These are phyloP conservation scores for Montipora efflorescens DNA, from an alignment of 64 coral and sea anemone genomes.

Conservation along the genomic window DNA sequence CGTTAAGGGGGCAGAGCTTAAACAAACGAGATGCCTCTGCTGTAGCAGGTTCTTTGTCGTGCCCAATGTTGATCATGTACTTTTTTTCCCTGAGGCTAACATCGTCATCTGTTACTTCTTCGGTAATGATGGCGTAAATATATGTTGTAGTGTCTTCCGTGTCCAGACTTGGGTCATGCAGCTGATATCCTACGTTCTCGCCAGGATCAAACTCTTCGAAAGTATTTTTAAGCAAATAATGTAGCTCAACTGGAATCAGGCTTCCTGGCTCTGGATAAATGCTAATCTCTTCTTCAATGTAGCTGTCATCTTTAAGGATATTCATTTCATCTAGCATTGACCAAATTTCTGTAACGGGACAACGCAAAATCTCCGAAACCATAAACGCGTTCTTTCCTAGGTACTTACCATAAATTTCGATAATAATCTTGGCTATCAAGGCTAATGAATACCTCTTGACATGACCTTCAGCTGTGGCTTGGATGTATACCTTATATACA, in stretches of 20 bases:
- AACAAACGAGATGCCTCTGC: conserved; percentile 61
- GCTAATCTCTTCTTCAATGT: background rate
- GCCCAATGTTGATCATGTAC: conserved; percentile 77
- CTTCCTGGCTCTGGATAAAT: conserved; percentile 65
- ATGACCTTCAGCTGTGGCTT: background rate
- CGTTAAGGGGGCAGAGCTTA: conserved; percentile 38
- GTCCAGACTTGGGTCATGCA: conserved; percentile 80
- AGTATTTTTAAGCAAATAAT: conserved; percentile 64
- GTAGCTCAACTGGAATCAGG: conserved; percentile 69
- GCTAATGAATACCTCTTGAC: background rate
- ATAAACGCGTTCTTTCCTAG: conserved; percentile 27
- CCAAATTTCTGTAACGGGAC: conserved; percentile 10
- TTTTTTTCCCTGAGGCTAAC: conserved; percentile 6
- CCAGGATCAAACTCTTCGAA: conserved; percentile 68
- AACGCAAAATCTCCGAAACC: conserved; percentile 47
- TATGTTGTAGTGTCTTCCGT: conserved; percentile 61
- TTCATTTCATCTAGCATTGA: conserved; percentile 34
- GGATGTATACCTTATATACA: conserved; percentile 59
- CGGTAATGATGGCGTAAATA: conserved; percentile 73
- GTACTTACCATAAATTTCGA: conserved; percentile 37
- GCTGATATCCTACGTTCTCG: conserved; percentile 78
- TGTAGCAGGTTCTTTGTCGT: conserved; percentile 33
- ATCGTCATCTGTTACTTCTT: conserved; percentile 44
- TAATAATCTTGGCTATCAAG: conserved; percentile 44
- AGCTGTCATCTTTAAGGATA: conserved; percentile 50